Evolutionary conservation across 1,140 invertebrate species (phyloP), one percentile per base, ranked within the genome.

Genomic region (Nasonia vitripennis): DNA sequence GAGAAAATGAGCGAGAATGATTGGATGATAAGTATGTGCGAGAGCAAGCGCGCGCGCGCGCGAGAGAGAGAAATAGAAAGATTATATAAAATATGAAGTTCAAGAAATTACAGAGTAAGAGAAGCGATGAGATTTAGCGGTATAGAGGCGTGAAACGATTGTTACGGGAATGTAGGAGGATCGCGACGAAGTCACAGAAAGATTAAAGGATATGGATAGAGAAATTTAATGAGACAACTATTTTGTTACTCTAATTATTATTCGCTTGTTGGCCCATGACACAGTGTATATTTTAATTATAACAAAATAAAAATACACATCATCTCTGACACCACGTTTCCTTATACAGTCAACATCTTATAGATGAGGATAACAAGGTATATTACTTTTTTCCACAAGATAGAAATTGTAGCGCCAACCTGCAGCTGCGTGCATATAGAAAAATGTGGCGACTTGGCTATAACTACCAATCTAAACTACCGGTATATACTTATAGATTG

Each of bases 261-360:
- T 92, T 93, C 91, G 92, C 92, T 92, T 93, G 92, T 92, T 93
- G 91, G 91, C 91, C 92, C 92, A 93, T 93, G 92, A 93, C 91
- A 92, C 92, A 93, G 89, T 93, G 92, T 93, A 93, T 93, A 93
- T 93, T 93, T 93, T 93, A 93, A 93, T 93, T 93, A 93, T 93
- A 93, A 91, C 91, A 90, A 91, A 91, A 90, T 78, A 92, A 92
- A 93, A 91, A 90, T 89, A 89, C 91, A 89, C 89, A 89, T 89
- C 88, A 90, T 89, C 89, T 90, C 87, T 88, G 88, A 89, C 88
- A 87, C 87, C 86, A 89, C 84, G 34, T 37, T 37, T 37, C 34
- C 34, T 37, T 37, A 27, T 27, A 6, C 34, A 37, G 34, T 37
- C 34, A 37, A 37, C 34, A 37, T 27, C 27, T 27, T 27, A 27